Percentiles rank a stretch among this genome's conserved stretches.
Conservation (phyloP, 2,113 vertebrate species). For the Terrapene triunguis region DNA sequence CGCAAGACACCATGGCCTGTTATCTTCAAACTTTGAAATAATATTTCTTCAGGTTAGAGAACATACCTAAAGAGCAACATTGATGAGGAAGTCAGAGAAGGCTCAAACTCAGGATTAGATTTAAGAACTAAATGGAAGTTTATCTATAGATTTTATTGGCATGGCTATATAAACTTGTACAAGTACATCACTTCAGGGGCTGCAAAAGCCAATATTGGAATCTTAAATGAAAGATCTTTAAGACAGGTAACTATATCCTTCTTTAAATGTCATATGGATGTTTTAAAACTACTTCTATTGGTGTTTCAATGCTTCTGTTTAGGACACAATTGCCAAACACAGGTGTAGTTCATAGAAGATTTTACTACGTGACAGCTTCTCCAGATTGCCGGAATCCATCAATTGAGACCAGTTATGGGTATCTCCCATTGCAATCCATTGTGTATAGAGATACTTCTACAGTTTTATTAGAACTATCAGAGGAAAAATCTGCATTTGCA, state of each 20-base stretch:
- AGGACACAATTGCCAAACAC: not conserved
- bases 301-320: not conserved
- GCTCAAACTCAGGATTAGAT: not conserved
- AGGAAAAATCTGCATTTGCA: not conserved
- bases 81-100: not conserved
- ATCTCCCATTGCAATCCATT: not conserved
- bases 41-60: slow-evolving; percentile 23
- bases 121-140: not conserved
- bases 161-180: not conserved
- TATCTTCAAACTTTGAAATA: slow-evolving; percentile 21
- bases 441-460: not conserved
- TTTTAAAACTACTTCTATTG: not conserved
- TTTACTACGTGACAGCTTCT: not conserved
- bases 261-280: not conserved
- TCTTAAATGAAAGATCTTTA: not conserved
- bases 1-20: not conserved
- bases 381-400: not conserved
- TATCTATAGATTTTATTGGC: not conserved
- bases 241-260: not conserved
- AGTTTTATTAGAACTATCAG: not conserved
- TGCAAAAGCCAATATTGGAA: not conserved
- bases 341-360: not conserved
- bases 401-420: not conserved
- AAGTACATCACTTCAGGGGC: not conserved
- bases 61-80: not conserved